Base-by-base conservation (phyloP, 2,888 invertebrate genomes). In the Spodoptera exigua region DNA sequence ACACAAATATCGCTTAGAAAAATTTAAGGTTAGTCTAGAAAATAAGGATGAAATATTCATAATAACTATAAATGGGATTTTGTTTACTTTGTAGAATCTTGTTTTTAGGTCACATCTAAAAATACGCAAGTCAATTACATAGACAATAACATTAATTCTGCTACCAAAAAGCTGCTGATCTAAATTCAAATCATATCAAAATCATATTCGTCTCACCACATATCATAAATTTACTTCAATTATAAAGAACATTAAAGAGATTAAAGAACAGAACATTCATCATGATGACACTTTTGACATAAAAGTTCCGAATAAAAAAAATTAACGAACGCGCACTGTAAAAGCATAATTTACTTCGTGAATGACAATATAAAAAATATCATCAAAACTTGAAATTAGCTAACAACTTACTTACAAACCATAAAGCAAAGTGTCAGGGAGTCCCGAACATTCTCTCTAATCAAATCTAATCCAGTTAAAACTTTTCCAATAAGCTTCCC, bases 401-500 rank as follows among this genome's bases (percentile, higher is more conserved):
- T 81, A 82, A 85, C 84, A 86, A 87, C 82, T 90, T 85, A 85
- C 85, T 85, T 78, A 83, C 83, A 80, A 81, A 63, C 79, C 84
- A 87, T 90, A 86, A 87, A 88, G 65, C 81, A 72, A 72, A 58
- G 67, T 66, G 76, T 69, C 67, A 70, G 73, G 55, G 69, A 61
- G 65, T 64, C 71, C 57, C 74, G 66, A 78, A 76, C 77, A 74
- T 75, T 76, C 73, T 72, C 76, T 73, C 86, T 90, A 91, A 91
- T 91, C 90, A 91, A 89, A 92, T 84, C 82, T 89, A 91, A 92
- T 89, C 87, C 83, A 87, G 92, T 92, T 92, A 93, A 93, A 93
- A 94, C 92, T 93, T 94, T 93, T 88, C 89, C 92, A 94, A 94
- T 94, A 93, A 91, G 85, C 85, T 69, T 79, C 88, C 91, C 91